Evolutionary conservation across 2,888 invertebrate species (phyloP).

Genomic region (Nomada goodeniana): DNA sequence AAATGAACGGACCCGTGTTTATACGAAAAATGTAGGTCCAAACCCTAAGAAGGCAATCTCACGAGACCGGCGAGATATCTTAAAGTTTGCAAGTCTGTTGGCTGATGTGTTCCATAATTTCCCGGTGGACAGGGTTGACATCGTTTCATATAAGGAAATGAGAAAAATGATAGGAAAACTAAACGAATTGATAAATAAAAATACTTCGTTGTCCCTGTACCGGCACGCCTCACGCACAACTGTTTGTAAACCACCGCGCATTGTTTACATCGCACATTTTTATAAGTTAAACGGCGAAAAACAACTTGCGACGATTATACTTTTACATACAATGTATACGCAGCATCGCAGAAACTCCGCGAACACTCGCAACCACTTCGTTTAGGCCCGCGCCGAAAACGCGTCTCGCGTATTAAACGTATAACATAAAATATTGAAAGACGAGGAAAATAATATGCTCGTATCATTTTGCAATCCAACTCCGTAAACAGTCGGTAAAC

Average conservation of each 20-base stretch:
- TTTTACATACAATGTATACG: too few relatives aligned
- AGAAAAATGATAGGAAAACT: background rate
- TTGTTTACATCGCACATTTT: too few relatives aligned
- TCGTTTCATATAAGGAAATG: background rate
- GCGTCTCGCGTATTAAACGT: too few relatives aligned
- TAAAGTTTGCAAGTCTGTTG: conserved; percentile 14
- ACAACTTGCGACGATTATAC: too few relatives aligned
- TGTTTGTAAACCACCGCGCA: background rate
- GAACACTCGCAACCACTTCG: too few relatives aligned
- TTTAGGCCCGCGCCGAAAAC: too few relatives aligned
- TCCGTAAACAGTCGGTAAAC: conserved; percentile 26
- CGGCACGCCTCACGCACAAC: background rate
- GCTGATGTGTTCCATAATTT: conserved; percentile 30
- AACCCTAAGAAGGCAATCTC: conserved; percentile 6
- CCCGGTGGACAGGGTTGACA: conserved; percentile 28
- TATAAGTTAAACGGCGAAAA: too few relatives aligned
- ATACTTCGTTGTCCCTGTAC: background rate
- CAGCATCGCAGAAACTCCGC: background rate
- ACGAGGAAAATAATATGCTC: too few relatives aligned
- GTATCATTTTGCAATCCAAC: background rate
- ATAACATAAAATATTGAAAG: too few relatives aligned
- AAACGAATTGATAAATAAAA: background rate
- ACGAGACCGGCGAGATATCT: background rate
- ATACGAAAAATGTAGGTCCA: background rate
- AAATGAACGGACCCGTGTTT: background rate